Evolutionary conservation across 2,113 vertebrate genomes (phyloP).

Genomic region (Ahaetulla prasina): DNA sequence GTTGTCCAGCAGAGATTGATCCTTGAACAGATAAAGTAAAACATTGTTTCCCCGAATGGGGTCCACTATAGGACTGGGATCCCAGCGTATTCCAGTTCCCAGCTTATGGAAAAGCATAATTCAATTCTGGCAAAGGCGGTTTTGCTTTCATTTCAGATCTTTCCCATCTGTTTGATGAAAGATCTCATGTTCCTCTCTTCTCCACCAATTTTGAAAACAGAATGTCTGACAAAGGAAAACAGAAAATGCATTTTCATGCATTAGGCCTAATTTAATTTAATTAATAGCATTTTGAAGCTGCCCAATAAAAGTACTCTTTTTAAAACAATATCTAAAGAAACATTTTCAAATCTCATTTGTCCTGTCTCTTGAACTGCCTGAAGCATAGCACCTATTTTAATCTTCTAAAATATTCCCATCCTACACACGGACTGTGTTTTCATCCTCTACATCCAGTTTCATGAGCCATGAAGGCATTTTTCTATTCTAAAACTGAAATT

Average conservation of each 20-base stretch:
- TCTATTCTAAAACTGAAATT: neutral
- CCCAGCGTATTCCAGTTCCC: neutral
- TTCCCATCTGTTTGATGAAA: neutral
- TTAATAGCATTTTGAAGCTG: neutral
- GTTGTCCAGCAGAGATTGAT: neutral
- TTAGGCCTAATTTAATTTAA: neutral
- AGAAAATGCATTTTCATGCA: neutral
- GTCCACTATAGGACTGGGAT: neutral
- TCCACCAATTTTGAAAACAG: neutral
- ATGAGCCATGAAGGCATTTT: neutral
- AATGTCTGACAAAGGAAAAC: neutral
- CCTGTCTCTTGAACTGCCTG: neutral
- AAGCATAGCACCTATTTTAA: neutral
- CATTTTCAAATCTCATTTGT: neutral
- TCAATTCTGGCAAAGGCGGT: neutral
- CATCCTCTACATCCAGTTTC: neutral
- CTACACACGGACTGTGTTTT: neutral
- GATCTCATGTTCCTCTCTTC: neutral
- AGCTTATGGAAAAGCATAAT: neutral
- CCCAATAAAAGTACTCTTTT: neutral
- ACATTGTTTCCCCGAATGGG: neutral
- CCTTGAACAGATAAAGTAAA: neutral
- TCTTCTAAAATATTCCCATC: neutral
- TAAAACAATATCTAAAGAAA: neutral
- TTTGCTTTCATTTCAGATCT: neutral